Percentiles rank a stretch among this genome's conserved stretches.
These are phyloP conservation scores for Nothobranchius kuhntae DNA, from an alignment of 2,113 vertebrate genomes.

Conservation along the genomic window DNA sequence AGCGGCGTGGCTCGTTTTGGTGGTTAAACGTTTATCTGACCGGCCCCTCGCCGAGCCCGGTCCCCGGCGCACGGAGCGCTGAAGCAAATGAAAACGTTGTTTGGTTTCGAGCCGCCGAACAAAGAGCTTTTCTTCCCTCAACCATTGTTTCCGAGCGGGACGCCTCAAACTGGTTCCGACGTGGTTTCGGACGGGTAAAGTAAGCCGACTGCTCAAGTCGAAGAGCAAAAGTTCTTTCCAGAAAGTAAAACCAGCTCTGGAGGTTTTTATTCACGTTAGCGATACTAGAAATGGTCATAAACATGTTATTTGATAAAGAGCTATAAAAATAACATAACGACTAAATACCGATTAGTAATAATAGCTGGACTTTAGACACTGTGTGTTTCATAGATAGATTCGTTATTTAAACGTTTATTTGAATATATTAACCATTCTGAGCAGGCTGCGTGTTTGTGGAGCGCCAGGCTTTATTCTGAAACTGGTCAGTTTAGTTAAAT, in stretches of 20 bases:
- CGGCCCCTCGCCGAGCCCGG: constrained; percentile 4
- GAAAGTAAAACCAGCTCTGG: not conserved
- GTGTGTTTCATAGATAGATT: no score
- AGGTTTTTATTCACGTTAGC: not conserved
- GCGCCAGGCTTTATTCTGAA: not conserved
- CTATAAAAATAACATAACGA: not conserved
- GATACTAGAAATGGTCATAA: not conserved
- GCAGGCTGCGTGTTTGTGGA: not conserved
- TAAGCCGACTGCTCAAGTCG: constrained; percentile 15
- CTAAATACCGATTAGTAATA: not conserved
- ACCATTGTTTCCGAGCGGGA: constrained; percentile 54
- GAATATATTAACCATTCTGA: no score
- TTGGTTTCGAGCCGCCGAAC: constrained; percentile 49
- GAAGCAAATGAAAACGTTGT: constrained; percentile 44
- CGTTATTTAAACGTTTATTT: no score
- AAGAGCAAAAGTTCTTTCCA: not conserved
- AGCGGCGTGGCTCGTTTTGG: not conserved
- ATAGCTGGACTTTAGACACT: not conserved
- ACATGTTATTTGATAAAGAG: not conserved
- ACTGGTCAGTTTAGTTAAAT: not conserved
- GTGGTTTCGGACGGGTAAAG: constrained; percentile 24
- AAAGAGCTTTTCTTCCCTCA: constrained; percentile 61
- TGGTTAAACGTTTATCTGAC: not conserved
- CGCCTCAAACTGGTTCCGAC: constrained; percentile 25
- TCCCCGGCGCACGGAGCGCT: constrained; percentile 5